Conservation (phyloP, 2,113 vertebrate genomes). For the Heliornis fulica region DNA sequence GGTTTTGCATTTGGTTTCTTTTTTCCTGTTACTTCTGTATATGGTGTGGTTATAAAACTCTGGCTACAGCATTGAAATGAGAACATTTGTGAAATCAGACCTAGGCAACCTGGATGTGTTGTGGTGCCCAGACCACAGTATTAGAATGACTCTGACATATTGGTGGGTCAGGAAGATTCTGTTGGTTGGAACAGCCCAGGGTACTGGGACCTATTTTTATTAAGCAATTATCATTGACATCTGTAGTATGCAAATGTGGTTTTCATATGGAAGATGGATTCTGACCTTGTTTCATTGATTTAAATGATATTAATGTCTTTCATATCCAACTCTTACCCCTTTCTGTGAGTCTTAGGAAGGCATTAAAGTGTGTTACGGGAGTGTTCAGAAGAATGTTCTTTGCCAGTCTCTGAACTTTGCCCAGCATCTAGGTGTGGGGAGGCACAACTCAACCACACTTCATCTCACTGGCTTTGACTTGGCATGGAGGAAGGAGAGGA, state of each 20-base stretch:
- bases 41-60: neutral
- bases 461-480: neutral
- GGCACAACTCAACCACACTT: neutral
- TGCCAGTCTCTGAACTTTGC: neutral
- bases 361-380: neutral
- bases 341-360: neutral
- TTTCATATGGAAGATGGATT: neutral
- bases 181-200: neutral
- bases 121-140: neutral
- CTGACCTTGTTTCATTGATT: neutral
- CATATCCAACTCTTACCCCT: neutral
- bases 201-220: neutral
- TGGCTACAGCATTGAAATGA: neutral
- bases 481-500: neutral
- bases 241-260: neutral
- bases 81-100: neutral
- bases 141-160: neutral
- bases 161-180: neutral
- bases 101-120: neutral
- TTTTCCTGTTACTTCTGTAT: neutral
- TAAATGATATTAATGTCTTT: neutral
- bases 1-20: neutral
- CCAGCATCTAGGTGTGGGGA: neutral
- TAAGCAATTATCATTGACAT: neutral
- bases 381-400: neutral